phyloP scores from a whole-genome alignment of 2,797 vertebrate genomes.

The Labroides dimidiatus region DNA sequence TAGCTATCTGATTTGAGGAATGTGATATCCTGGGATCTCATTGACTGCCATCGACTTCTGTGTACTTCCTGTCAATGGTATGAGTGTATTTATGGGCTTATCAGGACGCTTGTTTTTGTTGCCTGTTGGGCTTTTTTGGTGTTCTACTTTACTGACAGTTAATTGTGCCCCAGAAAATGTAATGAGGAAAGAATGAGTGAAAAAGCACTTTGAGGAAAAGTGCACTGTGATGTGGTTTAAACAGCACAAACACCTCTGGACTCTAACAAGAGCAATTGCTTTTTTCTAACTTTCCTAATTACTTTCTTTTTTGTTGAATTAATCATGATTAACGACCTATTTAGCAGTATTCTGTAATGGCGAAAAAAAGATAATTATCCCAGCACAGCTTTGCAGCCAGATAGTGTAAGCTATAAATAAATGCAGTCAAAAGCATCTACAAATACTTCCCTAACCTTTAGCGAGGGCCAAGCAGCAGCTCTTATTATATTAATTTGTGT shows the following conservation, averaged over 20 bases:
- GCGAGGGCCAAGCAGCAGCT: constrained; percentile 38
- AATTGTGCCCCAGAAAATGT: constrained; percentile 13
- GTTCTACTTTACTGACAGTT: constrained; percentile 28
- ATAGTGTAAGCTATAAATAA: constrained; percentile 54
- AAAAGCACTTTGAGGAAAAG: constrained; percentile 30
- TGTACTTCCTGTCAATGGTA: constrained; percentile 66
- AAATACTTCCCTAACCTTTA: constrained; percentile 57
- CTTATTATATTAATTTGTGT: constrained; percentile 60
- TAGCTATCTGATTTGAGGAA: constrained; percentile 82
- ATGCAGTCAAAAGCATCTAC: constrained; percentile 36
- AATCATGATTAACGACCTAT: constrained; percentile 62
- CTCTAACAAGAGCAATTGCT: constrained; percentile 36
- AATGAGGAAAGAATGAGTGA: constrained; percentile 10
- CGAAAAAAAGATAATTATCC: constrained; percentile 53
- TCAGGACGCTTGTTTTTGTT: constrained; percentile 22
- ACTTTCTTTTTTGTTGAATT: constrained; percentile 49
- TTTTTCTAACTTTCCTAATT: constrained; percentile 39
- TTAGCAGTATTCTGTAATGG: constrained; percentile 43
- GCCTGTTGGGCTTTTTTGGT: constrained; percentile 19
- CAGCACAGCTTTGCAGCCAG: constrained; percentile 38
- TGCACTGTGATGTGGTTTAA: constrained; percentile 34
- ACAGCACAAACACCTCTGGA: constrained; percentile 25
- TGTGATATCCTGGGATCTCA: constrained; percentile 73
- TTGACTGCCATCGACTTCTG: constrained; percentile 72
- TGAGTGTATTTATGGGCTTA: constrained; percentile 47